Percentiles rank a stretch among this genome's conserved stretches.
Evolutionary conservation across 1,140 invertebrate species (phyloP).

Genomic region (Drosophila virilis): DNA sequence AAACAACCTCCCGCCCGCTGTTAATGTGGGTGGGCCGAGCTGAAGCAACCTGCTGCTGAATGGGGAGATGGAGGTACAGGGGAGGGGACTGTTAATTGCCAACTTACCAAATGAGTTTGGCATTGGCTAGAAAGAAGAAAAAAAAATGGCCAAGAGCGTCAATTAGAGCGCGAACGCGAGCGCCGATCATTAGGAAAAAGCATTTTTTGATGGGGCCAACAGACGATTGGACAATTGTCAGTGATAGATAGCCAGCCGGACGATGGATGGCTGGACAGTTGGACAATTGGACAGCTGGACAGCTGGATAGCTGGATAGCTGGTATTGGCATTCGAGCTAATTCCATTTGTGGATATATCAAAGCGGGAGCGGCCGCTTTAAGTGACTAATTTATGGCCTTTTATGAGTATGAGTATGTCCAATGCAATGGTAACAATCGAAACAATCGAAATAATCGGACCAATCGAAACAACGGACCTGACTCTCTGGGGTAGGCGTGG

Average conservation of each 20-base stretch:
- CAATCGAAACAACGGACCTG: conserved; percentile 33
- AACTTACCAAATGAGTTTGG: conserved; percentile 25
- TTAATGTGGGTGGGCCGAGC: conserved; percentile 2
- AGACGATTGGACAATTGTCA: conserved; percentile 33
- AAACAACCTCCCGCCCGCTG: background rate
- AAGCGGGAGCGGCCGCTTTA: conserved; percentile 68
- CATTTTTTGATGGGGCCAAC: conserved; percentile 35
- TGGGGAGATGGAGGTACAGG: background rate
- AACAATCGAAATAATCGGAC: conserved; percentile 4
- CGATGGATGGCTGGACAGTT: conserved; percentile 61
- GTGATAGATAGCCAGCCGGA: conserved; percentile 39
- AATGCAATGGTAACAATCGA: conserved; percentile 70
- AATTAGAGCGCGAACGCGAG: conserved; percentile 45
- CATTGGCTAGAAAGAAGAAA: conserved; percentile 2
- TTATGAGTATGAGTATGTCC: conserved; percentile 56
- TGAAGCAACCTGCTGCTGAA: background rate
- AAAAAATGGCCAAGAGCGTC: conserved; percentile 15
- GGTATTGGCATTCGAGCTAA: conserved; percentile 61
- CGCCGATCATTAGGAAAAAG: conserved; percentile 43
- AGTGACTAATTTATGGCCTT: conserved; percentile 82
- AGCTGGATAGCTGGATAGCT: conserved; percentile 39
- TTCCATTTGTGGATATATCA: conserved; percentile 76
- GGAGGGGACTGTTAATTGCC: conserved; percentile 31
- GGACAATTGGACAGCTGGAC: conserved; percentile 54
- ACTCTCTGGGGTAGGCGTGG: background rate